These are phyloP conservation scores for Cremastinae sp. DNA, from an alignment of 2,888 invertebrate genomes.

Conservation along the genomic window DNA sequence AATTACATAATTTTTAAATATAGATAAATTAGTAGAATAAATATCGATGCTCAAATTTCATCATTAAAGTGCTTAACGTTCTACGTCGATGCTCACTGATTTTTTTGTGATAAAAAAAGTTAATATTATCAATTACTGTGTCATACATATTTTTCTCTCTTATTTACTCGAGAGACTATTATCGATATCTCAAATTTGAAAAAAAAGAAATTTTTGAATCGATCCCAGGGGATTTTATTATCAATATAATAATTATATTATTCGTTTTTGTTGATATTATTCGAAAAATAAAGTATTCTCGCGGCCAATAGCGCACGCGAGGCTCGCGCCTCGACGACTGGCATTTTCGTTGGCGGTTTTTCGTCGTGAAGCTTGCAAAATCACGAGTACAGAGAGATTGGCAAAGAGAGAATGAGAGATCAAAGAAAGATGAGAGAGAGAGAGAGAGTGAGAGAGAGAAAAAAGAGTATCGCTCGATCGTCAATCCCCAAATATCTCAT, in stretches of 20 bases:
- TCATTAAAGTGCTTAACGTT: too few species aligned
- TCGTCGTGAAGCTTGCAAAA: constrained; percentile 14
- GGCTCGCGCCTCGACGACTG: constrained; percentile 52
- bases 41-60: too few species aligned
- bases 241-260: neutral
- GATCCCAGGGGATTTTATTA: neutral
- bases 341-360: constrained; percentile 32
- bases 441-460: neutral
- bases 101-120: too few species aligned
- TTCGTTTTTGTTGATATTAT: neutral
- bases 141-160: too few species aligned
- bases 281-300: neutral
- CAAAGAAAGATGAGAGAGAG: constrained; percentile 1
- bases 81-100: too few species aligned
- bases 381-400: constrained; percentile 8
- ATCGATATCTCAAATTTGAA: too few species aligned
- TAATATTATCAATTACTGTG: too few species aligned
- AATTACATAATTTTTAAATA: too few species aligned
- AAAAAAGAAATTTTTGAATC: too few species aligned
- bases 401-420: constrained; percentile 2
- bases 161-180: too few species aligned
- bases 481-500: constrained; percentile 47
- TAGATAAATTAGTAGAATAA: too few species aligned
- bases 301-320: constrained; percentile 27
- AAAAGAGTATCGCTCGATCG: neutral